Percentiles rank a stretch among this genome's conserved stretches.
phyloP scores from a whole-genome alignment of 2,113 vertebrate species.

The Boleophthalmus pectinirostris region DNA sequence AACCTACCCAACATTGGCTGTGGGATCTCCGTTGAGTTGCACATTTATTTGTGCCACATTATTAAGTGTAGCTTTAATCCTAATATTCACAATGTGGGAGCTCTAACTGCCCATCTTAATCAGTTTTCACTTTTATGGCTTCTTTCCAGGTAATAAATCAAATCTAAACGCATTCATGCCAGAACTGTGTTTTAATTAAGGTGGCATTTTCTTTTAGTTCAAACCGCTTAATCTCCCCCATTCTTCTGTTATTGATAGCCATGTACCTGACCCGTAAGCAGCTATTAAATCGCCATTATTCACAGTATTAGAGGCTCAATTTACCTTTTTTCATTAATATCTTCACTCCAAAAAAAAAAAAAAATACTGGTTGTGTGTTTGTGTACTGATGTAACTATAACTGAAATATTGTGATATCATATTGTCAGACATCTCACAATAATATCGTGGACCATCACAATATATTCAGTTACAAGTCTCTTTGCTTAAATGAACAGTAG shows the following conservation, averaged over 20 bases:
- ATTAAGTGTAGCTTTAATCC: constrained; percentile 20
- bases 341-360: constrained; percentile 60
- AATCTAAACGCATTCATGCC: constrained; percentile 58
- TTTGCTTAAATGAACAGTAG: no score
- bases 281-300: constrained; percentile 67
- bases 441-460: no score
- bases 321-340: constrained; percentile 62
- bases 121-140: constrained; percentile 26
- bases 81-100: constrained; percentile 28
- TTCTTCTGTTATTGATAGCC: constrained; percentile 35
- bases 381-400: no score
- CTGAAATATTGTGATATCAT: no score
- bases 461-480: no score
- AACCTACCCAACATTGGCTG: no score
- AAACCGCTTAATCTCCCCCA: constrained; percentile 57
- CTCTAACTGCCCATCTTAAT: constrained; percentile 2
- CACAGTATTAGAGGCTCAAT: constrained; percentile 54
- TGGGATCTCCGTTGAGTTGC: constrained; percentile 29
- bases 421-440: no score
- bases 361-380: constrained; percentile 22
- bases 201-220: constrained; percentile 62
- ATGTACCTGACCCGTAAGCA: constrained; percentile 48
- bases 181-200: constrained; percentile 52
- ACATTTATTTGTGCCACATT: constrained; percentile 27
- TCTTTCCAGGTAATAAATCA: constrained; percentile 62